A percentile compares a stretch with the other conserved stretches of the same genome.
Conservation (phyloP, 1,140 invertebrate genomes). For the Aleiodes sp. region DNA sequence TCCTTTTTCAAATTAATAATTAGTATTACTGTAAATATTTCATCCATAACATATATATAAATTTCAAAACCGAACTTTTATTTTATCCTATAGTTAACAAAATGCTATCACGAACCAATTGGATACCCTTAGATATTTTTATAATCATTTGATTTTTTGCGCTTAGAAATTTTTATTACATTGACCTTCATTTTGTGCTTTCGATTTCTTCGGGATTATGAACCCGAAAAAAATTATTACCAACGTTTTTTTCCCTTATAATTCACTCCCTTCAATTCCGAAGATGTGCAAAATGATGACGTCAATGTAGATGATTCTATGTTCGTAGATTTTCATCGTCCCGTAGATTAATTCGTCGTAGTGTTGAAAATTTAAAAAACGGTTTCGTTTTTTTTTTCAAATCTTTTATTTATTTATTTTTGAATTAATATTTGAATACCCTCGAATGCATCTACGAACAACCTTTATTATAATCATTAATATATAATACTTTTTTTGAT, state of each 20-base stretch:
- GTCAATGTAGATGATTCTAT: conserved; percentile 58
- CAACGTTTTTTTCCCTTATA: background rate
- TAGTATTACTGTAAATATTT: conserved; percentile 27
- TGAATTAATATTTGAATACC: conserved; percentile 49
- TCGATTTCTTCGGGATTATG: too few species aligned
- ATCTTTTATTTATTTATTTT: conserved; percentile 41
- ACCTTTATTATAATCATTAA: conserved; percentile 20
- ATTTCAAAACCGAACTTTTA: conserved; percentile 50
- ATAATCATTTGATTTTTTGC: conserved; percentile 33
- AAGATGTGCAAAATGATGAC: conserved; percentile 23
- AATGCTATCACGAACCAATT: conserved; percentile 51
- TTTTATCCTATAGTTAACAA: conserved; percentile 58
- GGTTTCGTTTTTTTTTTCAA: conserved; percentile 50
- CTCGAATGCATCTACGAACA: conserved; percentile 49
- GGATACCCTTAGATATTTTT: conserved; percentile 48
- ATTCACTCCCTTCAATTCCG: background rate
- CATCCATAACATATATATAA: conserved; percentile 39
- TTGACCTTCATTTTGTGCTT: too few species aligned
- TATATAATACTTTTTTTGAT: conserved; percentile 4
- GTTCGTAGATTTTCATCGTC: conserved; percentile 39
- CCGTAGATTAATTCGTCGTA: background rate
- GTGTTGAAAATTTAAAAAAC: background rate
- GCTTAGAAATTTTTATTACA: background rate
- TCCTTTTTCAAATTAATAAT: conserved; percentile 46
- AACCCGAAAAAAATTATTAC: too few species aligned